A percentile compares a stretch with the other conserved stretches of the same genome.
These are phyloP conservation scores for Anticlea derivata DNA, from an alignment of 2,888 invertebrate species.

Conservation along the genomic window DNA sequence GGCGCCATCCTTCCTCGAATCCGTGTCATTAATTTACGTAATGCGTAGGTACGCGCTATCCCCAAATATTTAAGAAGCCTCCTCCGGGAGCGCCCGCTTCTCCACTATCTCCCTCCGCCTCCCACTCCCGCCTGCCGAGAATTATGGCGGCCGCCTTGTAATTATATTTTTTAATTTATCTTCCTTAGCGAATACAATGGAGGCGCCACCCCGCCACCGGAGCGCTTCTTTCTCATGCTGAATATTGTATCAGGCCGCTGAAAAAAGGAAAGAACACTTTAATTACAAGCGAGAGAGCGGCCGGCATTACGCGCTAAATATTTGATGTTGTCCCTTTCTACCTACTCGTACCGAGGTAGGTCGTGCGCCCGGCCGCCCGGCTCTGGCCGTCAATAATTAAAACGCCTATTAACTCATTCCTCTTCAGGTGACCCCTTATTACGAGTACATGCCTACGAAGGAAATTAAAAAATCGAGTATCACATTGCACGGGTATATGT, in stretches of 20 bases:
- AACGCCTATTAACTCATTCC: conserved; percentile 82
- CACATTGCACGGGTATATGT: conserved; percentile 40
- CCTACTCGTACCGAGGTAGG: conserved; percentile 8
- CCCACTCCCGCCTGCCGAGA: conserved; percentile 79
- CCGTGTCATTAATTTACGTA: conserved; percentile 85
- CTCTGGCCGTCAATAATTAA: conserved; percentile 76
- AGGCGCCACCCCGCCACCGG: conserved; percentile 83
- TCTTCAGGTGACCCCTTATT: conserved; percentile 75
- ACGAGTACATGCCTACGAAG: conserved; percentile 29
- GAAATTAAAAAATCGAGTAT: conserved; percentile 56
- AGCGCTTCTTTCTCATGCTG: conserved; percentile 83
- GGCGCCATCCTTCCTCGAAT: conserved; percentile 84
- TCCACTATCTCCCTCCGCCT: conserved; percentile 73
- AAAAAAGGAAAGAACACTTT: conserved; percentile 84
- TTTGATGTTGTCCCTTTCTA: conserved; percentile 81
- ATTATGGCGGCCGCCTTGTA: conserved; percentile 87
- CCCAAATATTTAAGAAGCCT: conserved; percentile 85
- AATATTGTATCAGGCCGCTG: conserved; percentile 84
- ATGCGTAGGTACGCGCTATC: conserved; percentile 85
- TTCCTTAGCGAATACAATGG: conserved; percentile 86
- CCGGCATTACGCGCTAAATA: conserved; percentile 81
- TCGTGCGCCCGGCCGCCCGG: conserved; percentile 42
- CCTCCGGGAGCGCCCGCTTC: conserved; percentile 81
- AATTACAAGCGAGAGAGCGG: conserved; percentile 82
- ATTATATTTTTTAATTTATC: conserved; percentile 89